These are phyloP conservation scores for Puntigrus tetrazona DNA, from an alignment of 2,113 vertebrate species.

Conservation along the genomic window DNA sequence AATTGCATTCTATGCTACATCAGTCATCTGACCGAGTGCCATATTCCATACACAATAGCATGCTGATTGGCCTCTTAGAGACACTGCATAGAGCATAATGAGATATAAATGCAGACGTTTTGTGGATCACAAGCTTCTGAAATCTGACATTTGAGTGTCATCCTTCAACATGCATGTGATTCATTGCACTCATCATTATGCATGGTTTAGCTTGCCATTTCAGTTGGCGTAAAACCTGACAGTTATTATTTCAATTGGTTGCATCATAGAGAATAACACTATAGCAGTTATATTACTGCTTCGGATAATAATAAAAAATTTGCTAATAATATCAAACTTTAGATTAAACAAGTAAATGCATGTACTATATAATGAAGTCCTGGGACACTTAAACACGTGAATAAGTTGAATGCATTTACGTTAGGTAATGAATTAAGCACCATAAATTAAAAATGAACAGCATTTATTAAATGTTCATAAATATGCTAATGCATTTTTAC, in stretches of 20 bases:
- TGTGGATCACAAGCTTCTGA: conserved; percentile 46
- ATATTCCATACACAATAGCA: conserved; percentile 21
- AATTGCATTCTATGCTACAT: conserved; percentile 25
- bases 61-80: conserved; percentile 32
- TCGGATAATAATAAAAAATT: not conserved
- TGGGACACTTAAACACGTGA: not conserved
- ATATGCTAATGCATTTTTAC: not conserved
- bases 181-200: conserved; percentile 38
- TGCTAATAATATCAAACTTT: not conserved
- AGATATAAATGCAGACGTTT: conserved; percentile 22
- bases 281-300: not conserved
- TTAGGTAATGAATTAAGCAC: not conserved
- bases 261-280: conserved; percentile 8
- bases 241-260: conserved; percentile 16
- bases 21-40: conserved; percentile 23
- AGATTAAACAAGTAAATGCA: not conserved
- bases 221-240: conserved; percentile 64
- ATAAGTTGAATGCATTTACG: not conserved
- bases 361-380: not conserved
- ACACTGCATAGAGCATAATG: conserved; percentile 22
- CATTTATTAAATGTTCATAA: not conserved
- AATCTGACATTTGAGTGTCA: conserved; percentile 42
- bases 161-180: conserved; percentile 37
- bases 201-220: conserved; percentile 56
- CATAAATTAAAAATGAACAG: not conserved